Conservation (phyloP, 2,797 vertebrate species). For the Tolypeutes matacus region DNA sequence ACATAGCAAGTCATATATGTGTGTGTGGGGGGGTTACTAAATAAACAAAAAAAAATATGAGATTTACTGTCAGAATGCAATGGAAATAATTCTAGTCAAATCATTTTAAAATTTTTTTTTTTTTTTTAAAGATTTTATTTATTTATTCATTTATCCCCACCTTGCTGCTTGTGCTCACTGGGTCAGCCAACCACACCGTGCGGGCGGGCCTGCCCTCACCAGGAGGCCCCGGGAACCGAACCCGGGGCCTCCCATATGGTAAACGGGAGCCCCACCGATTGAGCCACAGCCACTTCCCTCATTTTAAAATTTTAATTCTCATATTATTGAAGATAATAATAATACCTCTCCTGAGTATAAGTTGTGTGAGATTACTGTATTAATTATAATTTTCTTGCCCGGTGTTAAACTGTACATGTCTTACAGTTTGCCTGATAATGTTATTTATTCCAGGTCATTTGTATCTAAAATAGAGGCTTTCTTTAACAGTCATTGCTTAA, state of each 20-base stretch:
- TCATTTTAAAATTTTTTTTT: not conserved
- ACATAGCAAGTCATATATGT: not conserved
- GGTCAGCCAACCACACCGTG: too few relatives aligned
- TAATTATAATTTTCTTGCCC: slow-evolving; percentile 17
- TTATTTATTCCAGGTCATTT: not conserved
- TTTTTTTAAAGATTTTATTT: too few relatives aligned
- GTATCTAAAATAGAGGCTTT: slow-evolving; percentile 17
- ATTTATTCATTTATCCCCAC: too few relatives aligned
- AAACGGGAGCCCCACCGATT: too few relatives aligned
- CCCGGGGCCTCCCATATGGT: too few relatives aligned
- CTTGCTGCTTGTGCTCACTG: too few relatives aligned
- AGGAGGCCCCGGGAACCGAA: too few relatives aligned
- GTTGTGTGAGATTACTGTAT: not conserved
- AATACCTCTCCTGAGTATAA: not conserved
- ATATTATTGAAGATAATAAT: not conserved
- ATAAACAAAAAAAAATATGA: not conserved
- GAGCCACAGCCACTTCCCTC: too few relatives aligned
- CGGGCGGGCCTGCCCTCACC: too few relatives aligned
- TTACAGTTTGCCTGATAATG: not conserved
- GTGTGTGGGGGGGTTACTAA: not conserved
- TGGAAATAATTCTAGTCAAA: not conserved
- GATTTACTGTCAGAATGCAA: not conserved
- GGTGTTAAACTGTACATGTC: not conserved
- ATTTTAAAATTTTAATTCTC: not conserved
- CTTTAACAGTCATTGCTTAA: not conserved